Evolutionary conservation across 2,888 invertebrate genomes (phyloP).

Genomic region (Drosophila meridionalis): DNA sequence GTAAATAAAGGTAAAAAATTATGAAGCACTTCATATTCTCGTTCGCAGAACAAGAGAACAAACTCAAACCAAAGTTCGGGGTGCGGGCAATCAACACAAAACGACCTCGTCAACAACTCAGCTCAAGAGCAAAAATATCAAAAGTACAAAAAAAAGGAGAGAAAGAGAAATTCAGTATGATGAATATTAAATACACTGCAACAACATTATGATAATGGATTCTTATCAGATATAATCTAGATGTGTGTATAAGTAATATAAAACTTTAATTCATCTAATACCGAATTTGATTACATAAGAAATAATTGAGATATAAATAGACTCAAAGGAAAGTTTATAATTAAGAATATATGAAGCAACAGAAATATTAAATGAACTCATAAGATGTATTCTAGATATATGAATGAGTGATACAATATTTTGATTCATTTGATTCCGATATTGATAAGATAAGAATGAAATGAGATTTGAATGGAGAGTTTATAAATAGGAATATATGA

Average conservation of each 20-base stretch:
- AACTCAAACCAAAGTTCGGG: slow-evolving; percentile 64
- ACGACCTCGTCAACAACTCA: slow-evolving; percentile 78
- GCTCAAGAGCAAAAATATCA: slow-evolving; percentile 73
- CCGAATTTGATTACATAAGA: background rate
- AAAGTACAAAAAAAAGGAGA: slow-evolving; percentile 47
- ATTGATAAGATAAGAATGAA: background rate
- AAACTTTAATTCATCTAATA: no score
- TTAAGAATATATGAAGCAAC: no score
- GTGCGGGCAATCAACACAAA: slow-evolving; percentile 76
- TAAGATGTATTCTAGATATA: no score
- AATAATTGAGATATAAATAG: background rate
- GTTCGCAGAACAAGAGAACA: slow-evolving; percentile 53
- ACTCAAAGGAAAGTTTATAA: background rate
- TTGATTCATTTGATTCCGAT: no score
- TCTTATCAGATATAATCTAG: no score
- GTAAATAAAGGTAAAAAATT: slow-evolving; percentile 75
- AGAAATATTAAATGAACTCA: no score
- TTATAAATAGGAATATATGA: background rate
- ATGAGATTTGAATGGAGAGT: background rate
- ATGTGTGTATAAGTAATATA: no score
- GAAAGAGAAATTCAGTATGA: background rate
- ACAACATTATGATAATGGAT: no score
- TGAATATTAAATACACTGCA: background rate
- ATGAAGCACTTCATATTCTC: slow-evolving; percentile 76
- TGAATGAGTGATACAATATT: no score